Conservation (phyloP, 2,113 vertebrate genomes). For the Onychostruthus taczanowskii region DNA sequence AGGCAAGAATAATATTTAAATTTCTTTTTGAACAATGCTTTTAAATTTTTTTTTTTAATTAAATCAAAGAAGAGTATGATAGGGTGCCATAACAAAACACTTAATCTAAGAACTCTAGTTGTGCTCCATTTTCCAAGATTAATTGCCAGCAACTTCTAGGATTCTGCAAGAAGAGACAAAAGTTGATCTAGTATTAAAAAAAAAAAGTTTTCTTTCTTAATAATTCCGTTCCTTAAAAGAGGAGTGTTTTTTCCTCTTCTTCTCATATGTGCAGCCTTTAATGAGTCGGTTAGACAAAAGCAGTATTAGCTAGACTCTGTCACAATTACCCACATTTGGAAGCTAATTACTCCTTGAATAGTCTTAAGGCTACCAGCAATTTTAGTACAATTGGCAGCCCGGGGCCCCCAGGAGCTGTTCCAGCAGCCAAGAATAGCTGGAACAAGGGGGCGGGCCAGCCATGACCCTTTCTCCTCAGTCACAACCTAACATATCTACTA, state of each 20-base stretch:
- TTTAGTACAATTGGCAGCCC: constrained; percentile 45
- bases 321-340: constrained; percentile 55
- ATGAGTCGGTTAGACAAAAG: constrained; percentile 36
- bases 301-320: constrained; percentile 30
- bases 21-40: neutral
- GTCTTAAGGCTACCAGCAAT: constrained; percentile 49
- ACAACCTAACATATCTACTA: neutral
- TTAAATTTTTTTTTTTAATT: neutral
- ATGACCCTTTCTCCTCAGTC: constrained; percentile 48
- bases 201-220: neutral
- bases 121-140: neutral
- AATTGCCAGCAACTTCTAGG: neutral
- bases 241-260: neutral
- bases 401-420: constrained; percentile 51
- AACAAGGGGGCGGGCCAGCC: neutral
- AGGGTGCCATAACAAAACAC: neutral
- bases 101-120: neutral
- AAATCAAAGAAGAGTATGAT: neutral
- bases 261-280: neutral
- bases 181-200: no score
- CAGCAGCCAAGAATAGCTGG: constrained; percentile 58
- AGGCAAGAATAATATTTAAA: neutral
- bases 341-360: constrained; percentile 57
- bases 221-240: neutral
- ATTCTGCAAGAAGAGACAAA: neutral